Evolutionary conservation across 2,888 invertebrate species (phyloP), one percentile per base, ranked within the genome.

Genomic region (Acrobasis repandana): DNA sequence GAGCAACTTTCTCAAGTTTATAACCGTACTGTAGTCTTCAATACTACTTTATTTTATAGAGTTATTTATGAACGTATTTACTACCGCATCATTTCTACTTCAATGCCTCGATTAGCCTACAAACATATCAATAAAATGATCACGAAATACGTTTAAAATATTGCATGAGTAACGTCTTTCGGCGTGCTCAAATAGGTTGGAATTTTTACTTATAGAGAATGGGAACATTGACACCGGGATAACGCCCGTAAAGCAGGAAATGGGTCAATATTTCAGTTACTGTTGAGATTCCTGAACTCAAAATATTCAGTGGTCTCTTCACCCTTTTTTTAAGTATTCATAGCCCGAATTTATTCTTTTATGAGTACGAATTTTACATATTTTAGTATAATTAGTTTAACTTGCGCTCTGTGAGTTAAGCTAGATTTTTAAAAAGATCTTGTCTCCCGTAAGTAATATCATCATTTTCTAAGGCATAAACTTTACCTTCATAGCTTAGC

Each of bases 141-240:
- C n/a, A n/a, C 36, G 16, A 16, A 52, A 52, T n/a, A 15, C 11
- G 9, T 18, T 36, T 52, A n/a, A 15, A 51, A 36, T 36, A 36
- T 16, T 16, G 9, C 16, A 36, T 52, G 52, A 52, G 18, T 34
- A 33, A 56, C n/a, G 28, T 47, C 47, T 46, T 56, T 28, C 9
- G 16, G 2, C n/a, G 20, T 56, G 28, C 16, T 28, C 15, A 56
- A 56, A 56, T 56, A 47, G 56, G 56, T 56, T 28, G 36, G 16
- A 16, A 28, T 56, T 33, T 56, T 56, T n/a, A n/a, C n/a, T n/a
- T 56, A 46, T 20, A 56, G 56, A 20, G 28, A 58, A 58, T 34
- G 57, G 34, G 57, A 33, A 16, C 57, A 58, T 58, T 58, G 57
- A 34, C 57, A 16, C 33, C 56, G 48, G 57, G 57, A 58, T 48